Evolutionary conservation across 2,797 vertebrate genomes (phyloP).

Genomic region (Crenichthys baileyi): DNA sequence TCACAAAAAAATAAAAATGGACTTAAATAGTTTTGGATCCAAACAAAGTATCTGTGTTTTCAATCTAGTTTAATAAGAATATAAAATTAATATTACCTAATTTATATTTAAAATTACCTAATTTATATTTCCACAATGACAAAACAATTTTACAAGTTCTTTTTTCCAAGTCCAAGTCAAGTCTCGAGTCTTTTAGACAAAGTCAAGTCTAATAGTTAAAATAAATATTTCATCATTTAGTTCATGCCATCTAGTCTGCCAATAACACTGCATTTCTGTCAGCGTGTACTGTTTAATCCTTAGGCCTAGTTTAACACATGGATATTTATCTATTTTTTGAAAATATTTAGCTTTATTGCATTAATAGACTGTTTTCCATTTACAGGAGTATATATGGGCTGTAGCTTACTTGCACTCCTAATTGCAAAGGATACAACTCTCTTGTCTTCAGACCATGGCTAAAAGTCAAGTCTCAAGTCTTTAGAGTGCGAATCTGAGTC

Average conservation of each 20-base stretch:
- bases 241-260: too few relatives aligned
- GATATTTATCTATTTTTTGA: neutral
- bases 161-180: neutral
- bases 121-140: neutral
- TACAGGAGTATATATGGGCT: neutral
- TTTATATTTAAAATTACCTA: neutral
- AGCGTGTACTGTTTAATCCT: neutral
- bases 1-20: neutral
- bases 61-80: neutral
- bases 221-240: neutral
- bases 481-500: neutral
- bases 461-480: neutral
- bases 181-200: neutral
- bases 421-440: neutral
- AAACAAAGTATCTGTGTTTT: neutral
- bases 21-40: neutral
- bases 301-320: neutral
- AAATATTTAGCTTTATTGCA: too few relatives aligned
- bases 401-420: neutral
- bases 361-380: neutral
- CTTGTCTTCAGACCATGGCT: neutral
- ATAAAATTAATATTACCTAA: neutral
- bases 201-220: neutral
- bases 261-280: neutral
- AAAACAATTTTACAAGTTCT: neutral